phyloP scores from a whole-genome alignment of 2,888 invertebrate genomes.

The Ceratothoa steindachneri region DNA sequence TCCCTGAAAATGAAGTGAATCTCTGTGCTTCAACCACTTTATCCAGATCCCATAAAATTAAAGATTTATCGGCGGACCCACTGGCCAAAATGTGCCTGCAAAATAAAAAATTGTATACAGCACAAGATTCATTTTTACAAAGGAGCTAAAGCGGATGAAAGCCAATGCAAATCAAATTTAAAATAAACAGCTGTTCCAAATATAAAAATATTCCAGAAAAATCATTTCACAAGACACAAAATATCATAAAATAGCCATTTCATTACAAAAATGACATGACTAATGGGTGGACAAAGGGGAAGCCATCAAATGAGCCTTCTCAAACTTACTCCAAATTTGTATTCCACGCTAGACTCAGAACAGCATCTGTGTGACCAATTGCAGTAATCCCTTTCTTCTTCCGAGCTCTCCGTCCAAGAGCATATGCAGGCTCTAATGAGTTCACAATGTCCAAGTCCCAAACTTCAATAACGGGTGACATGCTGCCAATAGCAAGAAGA shows the following conservation, averaged over 20 bases:
- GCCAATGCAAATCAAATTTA: no score
- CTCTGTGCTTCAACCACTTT: conserved; percentile 70
- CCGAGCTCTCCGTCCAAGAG: conserved; percentile 61
- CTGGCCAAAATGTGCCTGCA: conserved; percentile 81
- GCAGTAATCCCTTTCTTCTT: conserved; percentile 60
- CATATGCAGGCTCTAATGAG: conserved; percentile 79
- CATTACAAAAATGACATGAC: not conserved
- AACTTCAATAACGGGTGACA: conserved; percentile 88
- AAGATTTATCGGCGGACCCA: conserved; percentile 83
- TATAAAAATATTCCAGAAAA: not conserved
- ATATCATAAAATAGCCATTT: no score
- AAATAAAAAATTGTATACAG: conserved; percentile 31
- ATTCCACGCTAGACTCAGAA: conserved; percentile 89
- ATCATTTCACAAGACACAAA: no score
- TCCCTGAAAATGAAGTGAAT: conserved; percentile 70
- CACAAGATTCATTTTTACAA: not conserved
- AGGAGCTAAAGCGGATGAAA: no score
- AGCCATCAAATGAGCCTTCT: no score
- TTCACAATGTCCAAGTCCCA: conserved; percentile 96
- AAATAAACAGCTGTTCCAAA: no score
- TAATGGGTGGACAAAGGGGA: no score
- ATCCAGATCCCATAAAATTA: conserved; percentile 88
- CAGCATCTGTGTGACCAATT: conserved; percentile 80
- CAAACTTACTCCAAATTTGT: conserved; percentile 63
- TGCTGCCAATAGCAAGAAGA: conserved; percentile 84